Base-by-base conservation (phyloP, 2,888 invertebrate genomes). In the Abrostola triplasia region DNA sequence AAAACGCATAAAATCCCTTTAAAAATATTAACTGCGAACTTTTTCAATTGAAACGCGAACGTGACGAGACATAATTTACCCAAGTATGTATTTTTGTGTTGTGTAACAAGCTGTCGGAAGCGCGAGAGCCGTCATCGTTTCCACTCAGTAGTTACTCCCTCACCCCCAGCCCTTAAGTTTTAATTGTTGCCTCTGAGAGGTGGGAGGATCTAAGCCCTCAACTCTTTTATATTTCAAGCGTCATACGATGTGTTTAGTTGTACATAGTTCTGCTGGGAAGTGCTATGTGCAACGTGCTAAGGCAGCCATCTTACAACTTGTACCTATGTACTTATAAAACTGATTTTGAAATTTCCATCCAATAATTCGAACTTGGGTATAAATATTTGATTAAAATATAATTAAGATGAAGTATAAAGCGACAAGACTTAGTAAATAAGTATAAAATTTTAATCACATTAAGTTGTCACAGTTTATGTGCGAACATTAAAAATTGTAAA, bases 111-210 rank as follows among this genome's bases (percentile, higher is more conserved):
- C 84, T 73, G 79, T 75, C 79, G 81, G 79, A 79, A 82, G 77
- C 77, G 77, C 75, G 82, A 84, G 84, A 85, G 77, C 80, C 84
- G 85, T 89, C 89, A 89, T 91, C 82, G 86, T 84, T 88, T 89
- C 89, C 91, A 92, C 93, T 94, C 84, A 92, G 92, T 92, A 91
- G 90, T 90, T 90, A 84, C 89, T 85, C 88, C 87, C 85, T 86
- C 84, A 73, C 86, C 87, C 87, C 83, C 80, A 74, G 81, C 87
- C 87, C 90, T 91, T 86, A 87, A 88, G 90, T 90, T 92, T 93
- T 94, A 94, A 94, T 93, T 94, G 93, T 93, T 88, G 89, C 89
- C 82, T 76, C 84, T 91, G 88, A 92, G 92, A 89, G 92, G 91
- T 93, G 91, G 93, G 93, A 89, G 93, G 92, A 89, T 88, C 92